These are phyloP conservation scores for Phorcus lineatus DNA, from an alignment of 2,888 invertebrate species.

Conservation along the genomic window DNA sequence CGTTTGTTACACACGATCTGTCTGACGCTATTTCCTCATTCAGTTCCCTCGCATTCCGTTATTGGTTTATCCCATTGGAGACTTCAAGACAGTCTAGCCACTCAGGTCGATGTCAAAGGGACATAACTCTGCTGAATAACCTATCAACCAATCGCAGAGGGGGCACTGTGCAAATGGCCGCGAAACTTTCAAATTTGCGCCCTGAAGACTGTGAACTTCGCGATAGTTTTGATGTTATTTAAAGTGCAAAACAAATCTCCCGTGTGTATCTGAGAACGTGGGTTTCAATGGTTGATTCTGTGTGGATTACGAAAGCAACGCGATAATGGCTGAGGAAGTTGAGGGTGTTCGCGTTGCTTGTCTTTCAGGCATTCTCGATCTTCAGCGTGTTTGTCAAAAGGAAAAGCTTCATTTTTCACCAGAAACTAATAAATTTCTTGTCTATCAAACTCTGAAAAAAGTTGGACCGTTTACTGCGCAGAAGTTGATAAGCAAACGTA, in stretches of 20 bases:
- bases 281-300: too few relatives aligned
- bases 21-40: too few relatives aligned
- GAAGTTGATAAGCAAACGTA: constrained; percentile 65
- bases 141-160: neutral
- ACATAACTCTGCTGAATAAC: neutral
- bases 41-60: too few relatives aligned
- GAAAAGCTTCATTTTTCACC: constrained; percentile 58
- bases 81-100: too few relatives aligned
- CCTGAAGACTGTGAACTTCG: neutral
- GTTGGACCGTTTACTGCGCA: constrained; percentile 67
- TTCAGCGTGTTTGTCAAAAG: constrained; percentile 55
- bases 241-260: too few relatives aligned
- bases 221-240: too few relatives aligned
- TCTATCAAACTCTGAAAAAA: constrained; percentile 64
- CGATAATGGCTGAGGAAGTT: constrained; percentile 2
- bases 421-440: constrained; percentile 63
- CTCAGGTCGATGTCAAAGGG: neutral
- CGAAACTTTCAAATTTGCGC: constrained; percentile 23
- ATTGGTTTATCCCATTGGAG: too few relatives aligned
- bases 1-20: too few relatives aligned
- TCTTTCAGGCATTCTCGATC: constrained; percentile 60
- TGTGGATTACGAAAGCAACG: neutral
- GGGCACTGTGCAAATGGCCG: constrained; percentile 21
- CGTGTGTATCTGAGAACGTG: too few relatives aligned
- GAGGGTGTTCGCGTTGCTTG: constrained; percentile 50